phyloP scores from a whole-genome alignment of 2,888 invertebrate genomes.

The Epinotia demarniana region DNA sequence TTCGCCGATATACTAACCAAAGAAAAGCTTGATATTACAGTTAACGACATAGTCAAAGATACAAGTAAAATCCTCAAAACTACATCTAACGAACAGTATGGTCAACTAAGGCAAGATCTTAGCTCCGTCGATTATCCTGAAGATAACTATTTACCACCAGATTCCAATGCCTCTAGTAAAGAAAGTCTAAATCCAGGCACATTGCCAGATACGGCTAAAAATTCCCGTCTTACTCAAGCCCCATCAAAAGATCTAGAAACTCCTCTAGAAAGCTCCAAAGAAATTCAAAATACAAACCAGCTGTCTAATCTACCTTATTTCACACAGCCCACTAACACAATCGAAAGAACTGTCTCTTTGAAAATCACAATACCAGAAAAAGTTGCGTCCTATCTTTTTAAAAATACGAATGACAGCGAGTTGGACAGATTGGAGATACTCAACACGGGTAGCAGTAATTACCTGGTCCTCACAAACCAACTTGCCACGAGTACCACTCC shows the following conservation, averaged over 20 bases:
- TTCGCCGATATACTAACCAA: conserved; percentile 76
- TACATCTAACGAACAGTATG: conserved; percentile 61
- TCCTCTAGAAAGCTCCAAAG: conserved; percentile 59
- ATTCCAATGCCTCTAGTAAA: conserved; percentile 59
- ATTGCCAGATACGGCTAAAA: conserved; percentile 58
- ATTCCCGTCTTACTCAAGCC: conserved; percentile 59
- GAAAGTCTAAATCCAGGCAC: conserved; percentile 66
- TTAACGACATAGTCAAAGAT: conserved; percentile 74
- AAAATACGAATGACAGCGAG: conserved; percentile 64
- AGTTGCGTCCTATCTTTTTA: conserved; percentile 73
- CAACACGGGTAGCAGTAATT: conserved; percentile 78
- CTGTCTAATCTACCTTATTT: conserved; percentile 70
- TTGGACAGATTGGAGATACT: conserved; percentile 75
- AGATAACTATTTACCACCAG: conserved; percentile 59
- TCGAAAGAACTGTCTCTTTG: conserved; percentile 77
- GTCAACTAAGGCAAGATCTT: conserved; percentile 57
- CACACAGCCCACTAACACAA: conserved; percentile 71
- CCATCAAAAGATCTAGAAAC: conserved; percentile 69
- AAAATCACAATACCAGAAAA: conserved; percentile 80
- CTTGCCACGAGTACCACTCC: conserved; percentile 54
- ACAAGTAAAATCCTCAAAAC: conserved; percentile 68
- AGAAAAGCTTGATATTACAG: conserved; percentile 74
- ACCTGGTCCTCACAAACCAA: conserved; percentile 73
- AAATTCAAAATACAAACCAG: conserved; percentile 61
- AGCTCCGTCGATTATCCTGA: conserved; percentile 59